Evolutionary conservation across 2,888 invertebrate genomes (phyloP).

Genomic region (Cryptophagus acutangulus): DNA sequence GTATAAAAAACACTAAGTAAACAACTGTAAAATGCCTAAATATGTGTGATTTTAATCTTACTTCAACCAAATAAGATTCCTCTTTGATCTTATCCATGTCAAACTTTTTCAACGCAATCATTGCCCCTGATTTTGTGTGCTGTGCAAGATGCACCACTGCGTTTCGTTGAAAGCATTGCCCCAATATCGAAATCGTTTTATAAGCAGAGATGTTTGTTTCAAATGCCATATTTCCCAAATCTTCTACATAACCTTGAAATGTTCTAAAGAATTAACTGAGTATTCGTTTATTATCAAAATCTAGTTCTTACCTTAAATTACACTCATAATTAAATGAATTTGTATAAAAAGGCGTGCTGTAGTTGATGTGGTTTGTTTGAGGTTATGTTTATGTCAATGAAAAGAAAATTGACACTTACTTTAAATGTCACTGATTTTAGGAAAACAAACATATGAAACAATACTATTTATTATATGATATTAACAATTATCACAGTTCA

Average conservation of each 20-base stretch:
- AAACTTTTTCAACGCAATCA: slow-evolving; percentile 71
- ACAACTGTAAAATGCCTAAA: too few species aligned
- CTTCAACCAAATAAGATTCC: slow-evolving; percentile 58
- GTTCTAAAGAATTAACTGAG: slow-evolving; percentile 6
- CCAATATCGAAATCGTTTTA: slow-evolving; percentile 62
- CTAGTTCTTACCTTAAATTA: too few species aligned
- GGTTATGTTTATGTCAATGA: neutral
- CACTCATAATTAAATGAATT: neutral
- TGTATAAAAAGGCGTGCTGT: neutral
- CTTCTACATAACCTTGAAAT: slow-evolving; percentile 28
- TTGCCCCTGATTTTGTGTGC: slow-evolving; percentile 59
- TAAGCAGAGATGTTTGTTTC: slow-evolving; percentile 61
- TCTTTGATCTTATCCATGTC: slow-evolving; percentile 66
- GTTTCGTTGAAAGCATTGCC: slow-evolving; percentile 64
- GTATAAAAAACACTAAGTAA: too few species aligned
- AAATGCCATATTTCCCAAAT: slow-evolving; percentile 30
- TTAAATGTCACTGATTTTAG: too few species aligned
- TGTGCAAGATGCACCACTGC: slow-evolving; percentile 68
- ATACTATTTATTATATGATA: slow-evolving; percentile 2
- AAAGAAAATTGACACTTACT: neutral
- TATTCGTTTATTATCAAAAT: neutral
- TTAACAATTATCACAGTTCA: slow-evolving; percentile 28
- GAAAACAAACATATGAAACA: too few species aligned
- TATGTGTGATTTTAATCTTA: slow-evolving; percentile 20
- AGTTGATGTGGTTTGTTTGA: neutral